Conservation (phyloP, 2,113 vertebrate species). For the human region DNA sequence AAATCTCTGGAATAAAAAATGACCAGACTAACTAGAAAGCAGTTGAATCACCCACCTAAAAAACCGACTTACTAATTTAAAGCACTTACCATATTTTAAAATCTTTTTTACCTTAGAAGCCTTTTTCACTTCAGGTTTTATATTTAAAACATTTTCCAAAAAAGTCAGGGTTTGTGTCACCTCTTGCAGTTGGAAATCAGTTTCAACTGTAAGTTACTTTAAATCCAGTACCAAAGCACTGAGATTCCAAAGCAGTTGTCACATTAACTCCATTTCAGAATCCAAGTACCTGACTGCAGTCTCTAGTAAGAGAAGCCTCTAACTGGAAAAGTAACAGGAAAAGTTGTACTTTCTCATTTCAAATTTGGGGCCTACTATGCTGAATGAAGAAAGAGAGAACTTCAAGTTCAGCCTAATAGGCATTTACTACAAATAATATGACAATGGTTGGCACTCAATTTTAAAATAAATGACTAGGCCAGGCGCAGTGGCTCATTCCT, state of each 20-base stretch:
- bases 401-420: background rate
- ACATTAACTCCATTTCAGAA: constrained; percentile 60
- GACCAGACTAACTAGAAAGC: background rate
- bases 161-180: background rate
- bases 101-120: constrained; percentile 33
- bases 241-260: constrained; percentile 75
- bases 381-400: background rate
- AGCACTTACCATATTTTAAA: constrained; percentile 36
- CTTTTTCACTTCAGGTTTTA: constrained; percentile 28
- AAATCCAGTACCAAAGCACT: constrained; percentile 63
- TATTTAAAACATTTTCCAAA: constrained; percentile 37
- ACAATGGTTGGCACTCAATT: background rate
- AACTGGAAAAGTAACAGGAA: background rate
- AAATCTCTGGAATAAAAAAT: constrained; percentile 48
- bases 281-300: background rate
- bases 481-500: too few species aligned
- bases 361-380: background rate
- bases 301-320: constrained; percentile 7
- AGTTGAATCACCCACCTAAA: constrained; percentile 8
- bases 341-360: background rate
- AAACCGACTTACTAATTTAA: constrained; percentile 36
- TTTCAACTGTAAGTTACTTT: constrained; percentile 65
- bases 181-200: constrained; percentile 70
- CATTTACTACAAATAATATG: background rate
- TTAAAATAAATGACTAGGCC: background rate